These are phyloP conservation scores for Molorchus minor DNA, from an alignment of 2,888 invertebrate species.

Conservation along the genomic window DNA sequence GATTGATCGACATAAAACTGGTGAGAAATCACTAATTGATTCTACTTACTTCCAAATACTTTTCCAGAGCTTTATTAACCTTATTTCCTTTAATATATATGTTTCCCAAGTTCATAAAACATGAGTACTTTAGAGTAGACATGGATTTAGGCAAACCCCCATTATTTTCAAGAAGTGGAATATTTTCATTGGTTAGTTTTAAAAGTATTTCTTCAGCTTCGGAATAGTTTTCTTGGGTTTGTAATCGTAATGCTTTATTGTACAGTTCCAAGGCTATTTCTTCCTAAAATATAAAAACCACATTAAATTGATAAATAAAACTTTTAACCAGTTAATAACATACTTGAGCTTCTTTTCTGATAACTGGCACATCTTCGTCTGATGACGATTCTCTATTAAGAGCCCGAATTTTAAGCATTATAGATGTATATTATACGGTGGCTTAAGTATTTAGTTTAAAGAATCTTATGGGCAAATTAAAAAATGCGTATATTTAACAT, in stretches of 20 bases:
- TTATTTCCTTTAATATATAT: slow-evolving; percentile 71
- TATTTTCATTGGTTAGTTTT: slow-evolving; percentile 70
- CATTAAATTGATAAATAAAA: background rate
- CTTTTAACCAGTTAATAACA: slow-evolving; percentile 3
- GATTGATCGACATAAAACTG: no score
- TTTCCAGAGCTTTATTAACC: slow-evolving; percentile 72
- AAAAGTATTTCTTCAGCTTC: slow-evolving; percentile 75
- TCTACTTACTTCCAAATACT: slow-evolving; percentile 69
- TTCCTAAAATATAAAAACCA: slow-evolving; percentile 64
- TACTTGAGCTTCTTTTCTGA: slow-evolving; percentile 71
- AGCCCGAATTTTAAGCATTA: slow-evolving; percentile 66
- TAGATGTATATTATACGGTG: no score
- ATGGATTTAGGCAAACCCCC: slow-evolving; percentile 68
- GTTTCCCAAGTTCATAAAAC: slow-evolving; percentile 81
- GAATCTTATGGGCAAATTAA: no score
- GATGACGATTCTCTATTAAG: slow-evolving; percentile 67
- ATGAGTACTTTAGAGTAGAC: slow-evolving; percentile 82
- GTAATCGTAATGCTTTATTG: slow-evolving; percentile 77
- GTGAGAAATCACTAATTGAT: no score
- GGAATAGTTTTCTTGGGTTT: slow-evolving; percentile 71
- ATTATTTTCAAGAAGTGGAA: slow-evolving; percentile 64
- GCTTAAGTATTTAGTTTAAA: no score
- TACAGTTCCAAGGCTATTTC: slow-evolving; percentile 84
- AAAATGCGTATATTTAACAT: no score
- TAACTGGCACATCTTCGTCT: slow-evolving; percentile 65